phyloP scores from a whole-genome alignment of 2,797 vertebrate genomes.

The Poeciliopsis paucimaculata region DNA sequence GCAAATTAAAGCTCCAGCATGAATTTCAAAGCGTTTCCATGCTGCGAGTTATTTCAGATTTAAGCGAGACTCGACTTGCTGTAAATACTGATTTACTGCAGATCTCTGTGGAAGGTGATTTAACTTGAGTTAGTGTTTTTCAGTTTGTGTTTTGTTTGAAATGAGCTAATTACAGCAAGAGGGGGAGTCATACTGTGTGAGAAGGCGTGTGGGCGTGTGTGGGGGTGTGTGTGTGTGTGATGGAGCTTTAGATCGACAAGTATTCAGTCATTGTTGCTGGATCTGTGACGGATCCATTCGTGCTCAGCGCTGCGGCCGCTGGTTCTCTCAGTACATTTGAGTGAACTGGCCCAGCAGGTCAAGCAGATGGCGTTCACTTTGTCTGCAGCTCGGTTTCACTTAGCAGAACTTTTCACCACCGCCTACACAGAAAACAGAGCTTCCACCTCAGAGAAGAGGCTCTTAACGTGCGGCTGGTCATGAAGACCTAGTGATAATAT shows the following conservation, averaged over 20 bases:
- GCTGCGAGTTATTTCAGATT: conserved; percentile 22
- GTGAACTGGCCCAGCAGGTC: conserved; percentile 26
- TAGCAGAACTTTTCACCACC: conserved; percentile 30
- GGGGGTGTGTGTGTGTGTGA: conserved; percentile 41
- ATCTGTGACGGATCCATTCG: conserved; percentile 61
- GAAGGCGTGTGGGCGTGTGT: conserved; percentile 57
- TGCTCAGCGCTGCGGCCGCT: conserved; percentile 43
- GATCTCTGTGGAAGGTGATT: conserved; percentile 54
- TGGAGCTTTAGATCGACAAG: conserved; percentile 68
- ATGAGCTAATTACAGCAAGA: conserved; percentile 78
- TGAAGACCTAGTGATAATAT: conserved; percentile 20
- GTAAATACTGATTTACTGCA: conserved; percentile 9
- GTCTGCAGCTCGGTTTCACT: conserved; percentile 33
- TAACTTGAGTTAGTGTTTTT: conserved; percentile 49
- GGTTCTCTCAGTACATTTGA: conserved; percentile 19
- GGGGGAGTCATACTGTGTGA: conserved; percentile 54
- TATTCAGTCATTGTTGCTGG: conserved; percentile 73
- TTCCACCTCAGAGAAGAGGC: conserved; percentile 29
- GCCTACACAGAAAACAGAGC: conserved; percentile 40
- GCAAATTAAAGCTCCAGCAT: conserved; percentile 15
- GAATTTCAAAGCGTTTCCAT: conserved; percentile 9
- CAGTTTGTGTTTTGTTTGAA: conserved; percentile 67
- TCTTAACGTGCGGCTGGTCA: conserved; percentile 29
- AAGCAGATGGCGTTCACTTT: conserved; percentile 49
- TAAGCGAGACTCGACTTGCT: conserved; percentile 19